A percentile compares a stretch with the other conserved stretches of the same genome.
These are phyloP conservation scores for Albula goreensis DNA, from an alignment of 2,113 vertebrate genomes.

Conservation along the genomic window DNA sequence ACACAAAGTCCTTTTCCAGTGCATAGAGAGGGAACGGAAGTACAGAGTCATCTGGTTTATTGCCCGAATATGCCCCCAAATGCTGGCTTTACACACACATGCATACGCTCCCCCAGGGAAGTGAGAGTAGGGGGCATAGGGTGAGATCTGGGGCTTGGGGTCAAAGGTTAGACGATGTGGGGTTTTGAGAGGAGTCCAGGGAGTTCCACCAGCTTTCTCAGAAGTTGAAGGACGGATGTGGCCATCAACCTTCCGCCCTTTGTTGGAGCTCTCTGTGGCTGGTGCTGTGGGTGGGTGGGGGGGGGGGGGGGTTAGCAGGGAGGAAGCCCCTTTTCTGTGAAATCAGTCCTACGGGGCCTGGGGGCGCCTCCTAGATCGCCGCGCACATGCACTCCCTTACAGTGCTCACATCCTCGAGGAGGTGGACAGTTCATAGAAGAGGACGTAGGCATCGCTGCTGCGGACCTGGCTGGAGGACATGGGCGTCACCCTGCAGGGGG, in stretches of 20 bases:
- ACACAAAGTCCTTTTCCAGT: conserved; percentile 26
- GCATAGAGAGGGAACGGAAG: conserved; percentile 17
- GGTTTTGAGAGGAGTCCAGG: background rate
- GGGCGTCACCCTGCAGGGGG: conserved; percentile 67
- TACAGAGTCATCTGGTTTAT: conserved; percentile 16
- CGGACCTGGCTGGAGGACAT: conserved; percentile 83
- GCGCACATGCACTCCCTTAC: background rate
- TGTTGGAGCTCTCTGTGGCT: background rate
- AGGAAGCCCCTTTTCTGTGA: background rate
- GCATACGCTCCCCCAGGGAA: background rate
- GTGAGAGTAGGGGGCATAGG: background rate
- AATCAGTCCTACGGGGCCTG: background rate
- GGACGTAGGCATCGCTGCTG: conserved; percentile 85
- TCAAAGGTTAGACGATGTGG: too few species aligned
- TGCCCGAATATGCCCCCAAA: conserved; percentile 8
- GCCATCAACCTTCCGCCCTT: background rate
- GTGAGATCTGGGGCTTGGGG: background rate
- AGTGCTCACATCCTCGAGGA: conserved; percentile 77
- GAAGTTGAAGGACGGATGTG: background rate
- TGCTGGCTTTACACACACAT: background rate
- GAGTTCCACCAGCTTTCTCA: conserved; percentile 17
- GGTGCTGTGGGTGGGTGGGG: background rate
- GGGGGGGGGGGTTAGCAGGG: background rate
- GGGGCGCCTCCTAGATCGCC: background rate
- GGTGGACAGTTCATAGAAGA: conserved; percentile 83